Evolutionary conservation across 1,140 invertebrate species (phyloP), one percentile per base, ranked within the genome.

Genomic region (Pogonognathellus flavescens): DNA sequence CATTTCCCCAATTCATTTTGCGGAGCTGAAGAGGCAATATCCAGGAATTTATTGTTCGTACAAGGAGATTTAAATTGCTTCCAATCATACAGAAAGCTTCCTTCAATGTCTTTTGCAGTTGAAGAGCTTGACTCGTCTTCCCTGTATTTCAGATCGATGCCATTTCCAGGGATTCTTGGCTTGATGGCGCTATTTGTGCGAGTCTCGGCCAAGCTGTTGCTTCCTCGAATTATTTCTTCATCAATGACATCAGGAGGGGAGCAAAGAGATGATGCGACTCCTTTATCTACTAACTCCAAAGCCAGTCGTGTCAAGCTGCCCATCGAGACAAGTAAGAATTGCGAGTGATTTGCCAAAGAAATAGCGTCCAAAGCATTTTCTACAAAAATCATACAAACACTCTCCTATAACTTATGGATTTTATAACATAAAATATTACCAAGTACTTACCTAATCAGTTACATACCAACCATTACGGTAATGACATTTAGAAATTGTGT

Each of bases 311-410:
- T 80, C 52, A 88, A 57, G 72, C 86, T 87, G 57, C 82, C 84
- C 83, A 80, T 84, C 20, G 87, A 82, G 60, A 86, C 50, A 13
- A 88, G 81, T 20, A 88, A 82, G 55, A 85, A 88, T 66, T 88
- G 87, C 7, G 86, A 87, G 20, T 81, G 55, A 82, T 88, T 88
- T 41, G 87, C 86, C 72, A 88, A 72, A 50, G 87, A 88, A 66
- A 88, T 85, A 62, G 85, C 84, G 31, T 88, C 86, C 62, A 85
- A 52, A 6, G 87, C 72, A 59, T 85, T 87, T 82, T 82, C 87
- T 88, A 70, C 1, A 81, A 81, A 25, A 50, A 20, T n/a, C 59
- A 62, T n/a, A 62, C 18, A 9, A 55, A 1, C 22, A 66, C 62
- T 25, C 25, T 25, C 22, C 13, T 41, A 6, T 41, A 41, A 41